phyloP scores from a whole-genome alignment of 2,797 vertebrate genomes.

The Trachurus trachurus region DNA sequence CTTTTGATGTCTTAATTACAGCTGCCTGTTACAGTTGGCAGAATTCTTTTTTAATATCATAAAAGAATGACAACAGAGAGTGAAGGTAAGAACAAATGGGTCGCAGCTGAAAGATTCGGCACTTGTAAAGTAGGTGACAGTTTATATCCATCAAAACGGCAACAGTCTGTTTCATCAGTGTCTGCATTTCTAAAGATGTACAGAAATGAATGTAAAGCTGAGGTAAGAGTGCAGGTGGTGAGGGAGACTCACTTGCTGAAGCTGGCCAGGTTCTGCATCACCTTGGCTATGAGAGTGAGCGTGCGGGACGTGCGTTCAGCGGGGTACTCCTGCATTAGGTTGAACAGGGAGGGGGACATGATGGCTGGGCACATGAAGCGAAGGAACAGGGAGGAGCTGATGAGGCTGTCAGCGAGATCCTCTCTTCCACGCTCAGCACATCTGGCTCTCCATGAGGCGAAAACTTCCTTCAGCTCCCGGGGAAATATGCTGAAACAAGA shows the following conservation, averaged over 20 bases:
- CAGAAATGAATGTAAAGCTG: neutral
- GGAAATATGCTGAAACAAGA: slow-evolving; percentile 86
- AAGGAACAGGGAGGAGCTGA: slow-evolving; percentile 97
- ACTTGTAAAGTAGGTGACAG: slow-evolving; percentile 46
- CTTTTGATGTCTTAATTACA: slow-evolving; percentile 25
- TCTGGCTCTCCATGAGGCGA: slow-evolving; percentile 95
- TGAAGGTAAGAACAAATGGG: slow-evolving; percentile 17
- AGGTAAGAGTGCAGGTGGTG: slow-evolving; percentile 36
- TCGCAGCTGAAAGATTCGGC: slow-evolving; percentile 11
- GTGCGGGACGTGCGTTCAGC: slow-evolving; percentile 96
- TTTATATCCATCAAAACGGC: slow-evolving; percentile 51
- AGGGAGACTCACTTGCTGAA: slow-evolving; percentile 94
- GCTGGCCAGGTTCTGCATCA: slow-evolving; percentile 99
- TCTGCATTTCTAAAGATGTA: slow-evolving; percentile 41
- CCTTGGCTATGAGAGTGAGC: slow-evolving; percentile 97
- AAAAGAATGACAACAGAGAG: slow-evolving; percentile 25
- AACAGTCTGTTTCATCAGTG: slow-evolving; percentile 8
- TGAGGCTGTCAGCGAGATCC: slow-evolving; percentile 96
- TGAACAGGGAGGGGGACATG: slow-evolving; percentile 97
- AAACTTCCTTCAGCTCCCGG: slow-evolving; percentile 89
- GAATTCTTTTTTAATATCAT: slow-evolving; percentile 32
- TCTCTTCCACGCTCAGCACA: slow-evolving; percentile 96
- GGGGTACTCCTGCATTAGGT: slow-evolving; percentile 97
- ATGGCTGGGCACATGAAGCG: slow-evolving; percentile 97
- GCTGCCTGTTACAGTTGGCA: neutral